Conservation (phyloP, 2,797 vertebrate genomes). For the Mormyrops boulengeri region DNA sequence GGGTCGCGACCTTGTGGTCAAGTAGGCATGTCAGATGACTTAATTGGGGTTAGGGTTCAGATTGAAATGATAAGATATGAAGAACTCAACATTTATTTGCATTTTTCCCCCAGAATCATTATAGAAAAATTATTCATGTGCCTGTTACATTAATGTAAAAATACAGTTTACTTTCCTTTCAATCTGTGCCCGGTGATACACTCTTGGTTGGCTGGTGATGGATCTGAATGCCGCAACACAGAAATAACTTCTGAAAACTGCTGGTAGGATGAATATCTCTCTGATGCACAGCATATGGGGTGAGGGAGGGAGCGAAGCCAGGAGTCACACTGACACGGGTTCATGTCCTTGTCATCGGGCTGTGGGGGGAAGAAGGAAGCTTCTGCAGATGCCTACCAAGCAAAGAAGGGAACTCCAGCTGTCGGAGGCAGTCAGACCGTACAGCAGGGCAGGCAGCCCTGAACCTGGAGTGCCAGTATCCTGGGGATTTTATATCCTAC, state of each 20-base stretch:
- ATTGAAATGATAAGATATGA: neutral
- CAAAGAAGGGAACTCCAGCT: neutral
- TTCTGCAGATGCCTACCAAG: neutral
- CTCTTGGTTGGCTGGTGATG: neutral
- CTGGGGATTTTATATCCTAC: neutral
- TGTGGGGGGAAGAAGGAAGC: neutral
- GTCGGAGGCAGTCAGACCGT: neutral
- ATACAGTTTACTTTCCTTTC: neutral
- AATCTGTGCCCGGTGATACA: neutral
- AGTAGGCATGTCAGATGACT: slow-evolving; percentile 12
- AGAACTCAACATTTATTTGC: neutral
- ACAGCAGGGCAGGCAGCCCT: neutral
- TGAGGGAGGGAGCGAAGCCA: neutral
- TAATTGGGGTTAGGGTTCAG: slow-evolving; percentile 10
- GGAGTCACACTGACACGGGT: neutral
- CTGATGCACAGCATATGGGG: neutral
- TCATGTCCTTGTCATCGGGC: neutral
- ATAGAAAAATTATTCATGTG: neutral
- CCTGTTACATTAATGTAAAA: neutral
- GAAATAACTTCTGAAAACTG: neutral
- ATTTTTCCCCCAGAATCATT: neutral
- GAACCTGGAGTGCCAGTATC: neutral
- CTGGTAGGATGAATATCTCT: neutral
- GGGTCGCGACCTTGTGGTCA: slow-evolving; percentile 12
- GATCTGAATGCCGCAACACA: neutral